Evolutionary conservation across 2,888 invertebrate genomes (phyloP).

Genomic region (Ariolimax columbianus): DNA sequence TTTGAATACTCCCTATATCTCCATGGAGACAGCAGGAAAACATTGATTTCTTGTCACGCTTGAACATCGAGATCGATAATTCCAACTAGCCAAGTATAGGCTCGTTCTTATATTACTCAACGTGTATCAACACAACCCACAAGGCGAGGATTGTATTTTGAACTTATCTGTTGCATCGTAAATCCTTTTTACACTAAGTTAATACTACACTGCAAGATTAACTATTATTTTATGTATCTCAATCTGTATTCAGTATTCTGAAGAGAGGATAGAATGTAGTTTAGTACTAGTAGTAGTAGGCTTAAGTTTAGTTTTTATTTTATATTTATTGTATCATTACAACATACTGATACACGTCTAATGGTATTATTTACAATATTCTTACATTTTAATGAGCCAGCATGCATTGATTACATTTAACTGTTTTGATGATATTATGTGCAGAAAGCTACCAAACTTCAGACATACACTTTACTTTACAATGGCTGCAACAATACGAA

Average conservation of each 20-base stretch:
- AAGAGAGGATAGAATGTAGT: no score
- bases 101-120: neutral
- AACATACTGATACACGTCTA: no score
- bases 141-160: neutral
- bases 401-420: neutral
- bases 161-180: no score
- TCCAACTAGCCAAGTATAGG: conserved; percentile 17
- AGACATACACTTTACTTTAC: neutral
- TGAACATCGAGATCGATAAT: conserved; percentile 28
- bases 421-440: neutral
- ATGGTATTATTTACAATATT: neutral
- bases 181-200: no score
- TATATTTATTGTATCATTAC: no score
- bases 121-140: neutral
- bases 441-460: neutral
- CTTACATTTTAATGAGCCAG: neutral
- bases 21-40: conserved; percentile 1
- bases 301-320: no score
- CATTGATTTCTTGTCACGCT: neutral
- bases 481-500: conserved; percentile 85
- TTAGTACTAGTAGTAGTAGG: no score
- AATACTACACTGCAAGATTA: no score
- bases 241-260: no score
- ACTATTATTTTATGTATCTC: no score
- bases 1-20: conserved; percentile 9